A percentile compares a stretch with the other conserved stretches of the same genome.
phyloP scores from a whole-genome alignment of 1,140 invertebrate genomes.

The Schlechtendalia chinensis region DNA sequence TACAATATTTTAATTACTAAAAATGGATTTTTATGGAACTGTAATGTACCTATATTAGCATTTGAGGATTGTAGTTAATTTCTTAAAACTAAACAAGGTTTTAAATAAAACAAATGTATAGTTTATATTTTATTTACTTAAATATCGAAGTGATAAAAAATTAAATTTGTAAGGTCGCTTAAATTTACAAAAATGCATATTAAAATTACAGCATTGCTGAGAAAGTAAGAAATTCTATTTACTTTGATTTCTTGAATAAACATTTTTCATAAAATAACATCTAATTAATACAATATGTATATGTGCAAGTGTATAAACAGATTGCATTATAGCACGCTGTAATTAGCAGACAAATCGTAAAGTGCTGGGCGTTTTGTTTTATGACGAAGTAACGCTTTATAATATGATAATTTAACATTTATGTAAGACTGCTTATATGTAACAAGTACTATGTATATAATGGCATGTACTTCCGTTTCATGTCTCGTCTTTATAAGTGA shows the following conservation, averaged over 20 bases:
- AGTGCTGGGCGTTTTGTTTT: background rate
- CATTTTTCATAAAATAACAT: conserved; percentile 14
- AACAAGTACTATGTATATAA: background rate
- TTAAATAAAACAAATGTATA: too few species aligned
- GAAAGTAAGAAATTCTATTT: conserved; percentile 23
- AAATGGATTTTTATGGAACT: too few species aligned
- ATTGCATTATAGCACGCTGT: background rate
- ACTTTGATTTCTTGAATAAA: background rate
- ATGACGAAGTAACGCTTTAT: background rate
- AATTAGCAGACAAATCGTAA: background rate
- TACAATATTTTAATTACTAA: too few species aligned
- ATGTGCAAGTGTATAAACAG: background rate
- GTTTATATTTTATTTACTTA: too few species aligned
- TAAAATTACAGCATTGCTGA: background rate
- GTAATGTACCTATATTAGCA: too few species aligned
- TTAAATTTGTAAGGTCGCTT: background rate
- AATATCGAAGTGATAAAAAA: too few species aligned
- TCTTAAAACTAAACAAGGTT: too few species aligned
- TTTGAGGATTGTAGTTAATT: too few species aligned
- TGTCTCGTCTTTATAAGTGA: background rate
- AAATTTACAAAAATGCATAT: background rate
- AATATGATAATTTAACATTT: background rate
- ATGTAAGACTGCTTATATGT: background rate
- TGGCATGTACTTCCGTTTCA: background rate
- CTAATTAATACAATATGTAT: background rate